Conservation (phyloP, 2,113 vertebrate genomes). For the Oncorhynchus nerka region DNA sequence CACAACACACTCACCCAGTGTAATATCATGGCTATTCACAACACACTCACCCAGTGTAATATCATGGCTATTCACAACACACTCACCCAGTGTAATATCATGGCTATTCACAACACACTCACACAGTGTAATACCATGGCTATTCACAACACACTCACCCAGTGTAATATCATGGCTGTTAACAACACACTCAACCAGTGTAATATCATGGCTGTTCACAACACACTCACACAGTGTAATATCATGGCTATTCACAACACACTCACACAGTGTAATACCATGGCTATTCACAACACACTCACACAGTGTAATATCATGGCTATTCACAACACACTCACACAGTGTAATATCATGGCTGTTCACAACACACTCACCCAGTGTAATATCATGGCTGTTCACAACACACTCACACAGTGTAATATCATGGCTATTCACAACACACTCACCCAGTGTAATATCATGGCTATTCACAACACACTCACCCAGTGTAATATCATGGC, state of each 20-base stretch:
- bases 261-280: conserved; percentile 21
- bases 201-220: conserved; percentile 45
- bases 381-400: conserved; percentile 44
- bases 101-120: conserved; percentile 33
- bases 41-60: conserved; percentile 11
- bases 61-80: conserved; percentile 39
- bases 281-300: conserved; percentile 34
- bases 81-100: conserved; percentile 20
- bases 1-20: conserved; percentile 2
- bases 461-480: conserved; percentile 33
- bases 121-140: conserved; percentile 33
- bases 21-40: conserved; percentile 45
- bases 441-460: conserved; percentile 20
- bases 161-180: conserved; percentile 44
- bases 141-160: conserved; percentile 21
- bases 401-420: conserved; percentile 9
- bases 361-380: not conserved
- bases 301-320: conserved; percentile 33
- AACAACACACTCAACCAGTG: not conserved
- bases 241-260: conserved; percentile 39
- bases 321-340: conserved; percentile 21
- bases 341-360: conserved; percentile 44
- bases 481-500: conserved; percentile 33
- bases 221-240: conserved; percentile 9
- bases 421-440: conserved; percentile 39